Conservation (phyloP, 2,113 vertebrate genomes). For the Passerina amoena region DNA sequence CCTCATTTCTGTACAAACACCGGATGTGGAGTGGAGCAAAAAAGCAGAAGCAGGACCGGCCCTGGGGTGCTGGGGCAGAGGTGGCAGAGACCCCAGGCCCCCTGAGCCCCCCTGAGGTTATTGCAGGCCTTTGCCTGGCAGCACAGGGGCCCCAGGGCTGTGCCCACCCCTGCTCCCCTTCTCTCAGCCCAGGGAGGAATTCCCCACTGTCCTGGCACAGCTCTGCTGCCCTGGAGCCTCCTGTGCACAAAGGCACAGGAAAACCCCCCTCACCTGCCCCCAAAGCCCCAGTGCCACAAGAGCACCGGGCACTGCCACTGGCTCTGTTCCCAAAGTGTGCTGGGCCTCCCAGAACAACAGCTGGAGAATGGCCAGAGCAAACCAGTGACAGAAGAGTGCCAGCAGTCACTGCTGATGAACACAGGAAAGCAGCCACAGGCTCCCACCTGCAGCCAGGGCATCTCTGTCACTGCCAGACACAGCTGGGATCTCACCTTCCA, state of each 20-base stretch:
- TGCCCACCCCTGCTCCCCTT: neutral
- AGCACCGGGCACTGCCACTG: neutral
- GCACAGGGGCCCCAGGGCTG: no score
- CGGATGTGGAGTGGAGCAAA: fast-evolving
- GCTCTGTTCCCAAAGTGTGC: fast-evolving
- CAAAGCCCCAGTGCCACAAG: neutral
- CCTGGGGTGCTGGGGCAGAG: neutral
- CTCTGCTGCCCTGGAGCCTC: neutral
- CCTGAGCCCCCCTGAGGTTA: neutral
- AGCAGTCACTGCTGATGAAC: neutral
- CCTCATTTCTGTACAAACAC: neutral
- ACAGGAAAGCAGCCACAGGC: neutral
- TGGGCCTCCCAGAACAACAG: neutral
- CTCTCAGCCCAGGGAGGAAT: neutral
- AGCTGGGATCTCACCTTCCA: neutral
- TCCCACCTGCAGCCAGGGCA: neutral
- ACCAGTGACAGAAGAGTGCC: fast-evolving
- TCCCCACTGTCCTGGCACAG: neutral
- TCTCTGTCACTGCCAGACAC: neutral
- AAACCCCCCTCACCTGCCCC: neutral
- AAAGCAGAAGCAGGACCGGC: neutral
- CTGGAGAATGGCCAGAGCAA: neutral
- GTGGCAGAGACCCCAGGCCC: neutral
- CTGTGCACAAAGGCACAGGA: neutral
- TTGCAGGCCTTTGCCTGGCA: fast-evolving